Evolutionary conservation across 2,888 invertebrate genomes (phyloP).

Genomic region (Chymomyza fuscimana): DNA sequence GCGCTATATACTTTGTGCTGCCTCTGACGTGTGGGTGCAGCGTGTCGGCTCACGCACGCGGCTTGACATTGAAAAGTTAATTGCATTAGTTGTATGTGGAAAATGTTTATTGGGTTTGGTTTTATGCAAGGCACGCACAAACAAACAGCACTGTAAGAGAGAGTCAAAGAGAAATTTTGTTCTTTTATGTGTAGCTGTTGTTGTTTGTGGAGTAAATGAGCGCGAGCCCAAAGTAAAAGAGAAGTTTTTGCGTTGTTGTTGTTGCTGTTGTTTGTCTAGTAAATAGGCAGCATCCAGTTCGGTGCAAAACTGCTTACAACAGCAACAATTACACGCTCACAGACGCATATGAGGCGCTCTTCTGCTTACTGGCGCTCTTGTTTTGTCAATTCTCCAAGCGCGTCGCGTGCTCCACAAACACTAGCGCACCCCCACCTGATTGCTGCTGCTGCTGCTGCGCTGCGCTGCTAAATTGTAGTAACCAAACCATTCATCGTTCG

Average conservation of each 20-base stretch:
- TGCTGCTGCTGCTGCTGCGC: constrained; percentile 17
- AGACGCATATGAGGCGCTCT: no score
- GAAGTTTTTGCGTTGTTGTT: no score
- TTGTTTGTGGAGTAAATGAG: no score
- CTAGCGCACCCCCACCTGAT: constrained; percentile 39
- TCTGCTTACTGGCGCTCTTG: constrained; percentile 38
- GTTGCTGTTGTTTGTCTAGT: no score
- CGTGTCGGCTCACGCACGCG: constrained; percentile 23
- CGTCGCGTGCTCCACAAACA: constrained; percentile 61
- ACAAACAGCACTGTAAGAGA: constrained; percentile 29
- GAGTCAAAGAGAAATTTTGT: constrained; percentile 8
- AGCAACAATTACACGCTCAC: background rate
- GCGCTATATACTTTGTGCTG: no score
- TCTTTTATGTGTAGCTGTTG: background rate
- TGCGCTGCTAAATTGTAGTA: constrained; percentile 62
- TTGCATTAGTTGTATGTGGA: constrained; percentile 40
- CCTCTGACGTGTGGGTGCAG: background rate
- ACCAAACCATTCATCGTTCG: constrained; percentile 66
- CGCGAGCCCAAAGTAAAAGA: no score
- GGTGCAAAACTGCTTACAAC: background rate
- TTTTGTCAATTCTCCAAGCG: constrained; percentile 70
- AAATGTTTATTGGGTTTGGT: constrained; percentile 59
- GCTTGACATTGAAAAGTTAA: constrained; percentile 64
- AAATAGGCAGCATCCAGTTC: no score
- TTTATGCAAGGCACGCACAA: constrained; percentile 65